phyloP scores from a whole-genome alignment of 2,888 invertebrate species.

The Galerucella nymphaeae region DNA sequence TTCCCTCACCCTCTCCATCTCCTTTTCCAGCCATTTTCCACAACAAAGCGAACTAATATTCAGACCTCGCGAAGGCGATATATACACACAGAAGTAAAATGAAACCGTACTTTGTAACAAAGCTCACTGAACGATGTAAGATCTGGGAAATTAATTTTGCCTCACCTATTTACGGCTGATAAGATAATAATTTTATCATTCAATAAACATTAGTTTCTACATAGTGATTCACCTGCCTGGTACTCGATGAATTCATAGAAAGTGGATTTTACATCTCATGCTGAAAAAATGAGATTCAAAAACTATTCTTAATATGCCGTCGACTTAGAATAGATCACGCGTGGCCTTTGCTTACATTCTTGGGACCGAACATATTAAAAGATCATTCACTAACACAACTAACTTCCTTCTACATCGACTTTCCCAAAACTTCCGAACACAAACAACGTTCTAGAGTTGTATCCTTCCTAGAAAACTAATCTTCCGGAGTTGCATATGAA shows the following conservation, averaged over 20 bases:
- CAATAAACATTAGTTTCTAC: conserved; percentile 44
- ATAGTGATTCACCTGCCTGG: conserved; percentile 47
- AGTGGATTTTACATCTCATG: background rate
- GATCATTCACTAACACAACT: background rate
- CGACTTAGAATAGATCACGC: too few species aligned
- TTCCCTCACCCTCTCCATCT: conserved; percentile 69
- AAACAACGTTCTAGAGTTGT: conserved; percentile 11
- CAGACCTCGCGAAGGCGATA: conserved; percentile 22
- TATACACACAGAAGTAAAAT: conserved; percentile 25
- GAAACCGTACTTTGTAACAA: conserved; percentile 41
- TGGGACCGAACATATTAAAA: background rate
- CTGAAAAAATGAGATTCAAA: too few species aligned
- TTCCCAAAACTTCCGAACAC: background rate
- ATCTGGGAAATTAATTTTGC: conserved; percentile 48
- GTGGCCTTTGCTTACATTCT: too few species aligned
- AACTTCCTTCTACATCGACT: background rate
- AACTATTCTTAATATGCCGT: too few species aligned
- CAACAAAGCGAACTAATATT: conserved; percentile 38
- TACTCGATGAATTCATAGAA: background rate
- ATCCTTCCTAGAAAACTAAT: conserved; percentile 31
- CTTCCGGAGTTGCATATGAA: conserved; percentile 29
- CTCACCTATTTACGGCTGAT: conserved; percentile 54
- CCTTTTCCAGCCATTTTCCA: conserved; percentile 70
- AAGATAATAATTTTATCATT: conserved; percentile 54
- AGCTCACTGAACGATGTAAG: conserved; percentile 39